Evolutionary conservation across 2,797 vertebrate genomes (phyloP).

Genomic region (Neosilurus mollespiculum): DNA sequence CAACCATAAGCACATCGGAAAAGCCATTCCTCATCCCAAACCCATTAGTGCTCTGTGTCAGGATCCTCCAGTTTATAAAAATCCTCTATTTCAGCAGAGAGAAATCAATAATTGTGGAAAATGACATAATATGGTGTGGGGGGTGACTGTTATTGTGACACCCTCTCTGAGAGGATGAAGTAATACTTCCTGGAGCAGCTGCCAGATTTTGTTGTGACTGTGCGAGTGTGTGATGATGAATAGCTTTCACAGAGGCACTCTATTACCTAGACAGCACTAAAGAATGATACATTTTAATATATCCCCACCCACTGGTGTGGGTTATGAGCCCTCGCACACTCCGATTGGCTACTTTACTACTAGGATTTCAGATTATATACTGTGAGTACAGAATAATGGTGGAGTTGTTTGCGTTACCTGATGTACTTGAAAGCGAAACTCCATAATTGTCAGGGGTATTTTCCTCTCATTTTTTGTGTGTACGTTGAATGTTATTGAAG

Average conservation of each 20-base stretch:
- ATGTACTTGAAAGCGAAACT: too few relatives aligned
- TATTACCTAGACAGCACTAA: background rate
- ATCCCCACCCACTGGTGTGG: too few relatives aligned
- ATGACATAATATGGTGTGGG: constrained; percentile 8
- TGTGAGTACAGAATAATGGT: too few relatives aligned
- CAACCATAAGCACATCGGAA: background rate
- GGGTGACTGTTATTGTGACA: constrained; percentile 29
- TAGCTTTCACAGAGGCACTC: background rate
- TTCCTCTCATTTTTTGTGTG: too few relatives aligned
- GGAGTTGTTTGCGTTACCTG: too few relatives aligned
- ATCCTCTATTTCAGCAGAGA: background rate
- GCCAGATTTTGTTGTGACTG: constrained; percentile 14
- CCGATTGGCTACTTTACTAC: too few relatives aligned
- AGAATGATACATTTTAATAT: background rate
- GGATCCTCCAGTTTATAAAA: background rate
- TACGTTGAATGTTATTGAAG: too few relatives aligned
- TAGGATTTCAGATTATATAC: too few relatives aligned
- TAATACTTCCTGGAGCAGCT: background rate
- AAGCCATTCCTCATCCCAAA: background rate
- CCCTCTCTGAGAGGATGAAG: constrained; percentile 1
- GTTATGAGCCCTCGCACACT: too few relatives aligned
- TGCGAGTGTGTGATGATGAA: background rate
- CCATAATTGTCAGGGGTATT: too few relatives aligned
- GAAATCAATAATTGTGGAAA: constrained; percentile 13
- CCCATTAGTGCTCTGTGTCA: background rate